Conservation (phyloP, 2,797 vertebrate genomes). For the Columba guinea region DNA sequence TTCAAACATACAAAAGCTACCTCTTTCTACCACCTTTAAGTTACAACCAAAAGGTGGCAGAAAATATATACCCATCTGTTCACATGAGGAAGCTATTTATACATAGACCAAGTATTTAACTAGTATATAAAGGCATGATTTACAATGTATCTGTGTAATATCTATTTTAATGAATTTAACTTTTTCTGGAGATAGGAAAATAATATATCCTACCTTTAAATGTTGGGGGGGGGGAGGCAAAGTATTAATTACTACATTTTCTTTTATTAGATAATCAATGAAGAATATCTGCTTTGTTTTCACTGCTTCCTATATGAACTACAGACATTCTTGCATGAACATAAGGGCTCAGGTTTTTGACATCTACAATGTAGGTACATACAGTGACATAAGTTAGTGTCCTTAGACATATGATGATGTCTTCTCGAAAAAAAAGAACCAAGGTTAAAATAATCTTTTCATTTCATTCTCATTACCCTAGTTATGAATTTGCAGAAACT, state of each 20-base stretch:
- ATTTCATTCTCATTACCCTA: neutral
- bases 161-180: neutral
- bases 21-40: neutral
- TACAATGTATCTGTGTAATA: neutral
- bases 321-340: neutral
- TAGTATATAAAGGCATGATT: neutral
- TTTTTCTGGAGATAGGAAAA: neutral
- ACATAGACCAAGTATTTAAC: neutral
- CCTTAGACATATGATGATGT: neutral
- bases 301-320: neutral
- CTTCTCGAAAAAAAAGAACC: neutral
- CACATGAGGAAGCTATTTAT: neutral
- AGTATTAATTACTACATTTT: neutral
- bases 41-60: neutral
- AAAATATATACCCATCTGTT: neutral
- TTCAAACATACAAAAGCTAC: neutral
- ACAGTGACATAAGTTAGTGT: neutral
- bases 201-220: neutral
- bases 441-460: neutral
- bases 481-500: neutral
- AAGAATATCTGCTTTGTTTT: neutral
- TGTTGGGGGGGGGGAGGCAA: neutral
- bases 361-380: neutral
- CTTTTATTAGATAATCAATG: neutral
- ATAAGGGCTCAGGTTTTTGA: neutral